These are phyloP conservation scores for Epirrita christyi DNA, from an alignment of 2,888 invertebrate genomes.

Conservation along the genomic window DNA sequence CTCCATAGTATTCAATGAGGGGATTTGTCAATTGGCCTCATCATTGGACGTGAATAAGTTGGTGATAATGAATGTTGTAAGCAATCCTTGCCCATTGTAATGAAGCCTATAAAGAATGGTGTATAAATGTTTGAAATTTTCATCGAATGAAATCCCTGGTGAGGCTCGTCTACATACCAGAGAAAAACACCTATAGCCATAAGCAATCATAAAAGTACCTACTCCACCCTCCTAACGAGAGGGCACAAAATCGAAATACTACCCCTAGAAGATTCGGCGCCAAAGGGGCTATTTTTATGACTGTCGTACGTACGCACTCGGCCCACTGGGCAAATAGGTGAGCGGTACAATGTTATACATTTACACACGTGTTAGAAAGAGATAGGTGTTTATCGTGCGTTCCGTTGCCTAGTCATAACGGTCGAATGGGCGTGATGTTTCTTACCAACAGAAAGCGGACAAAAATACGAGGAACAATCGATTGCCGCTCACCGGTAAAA, in stretches of 20 bases:
- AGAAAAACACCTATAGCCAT: conserved; percentile 56
- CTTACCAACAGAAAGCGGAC: conserved; percentile 83
- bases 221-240: conserved; percentile 72
- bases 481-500: conserved; percentile 61
- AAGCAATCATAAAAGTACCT: conserved; percentile 65
- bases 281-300: conserved; percentile 85
- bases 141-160: conserved; percentile 24
- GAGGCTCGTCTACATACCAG: conserved; percentile 33
- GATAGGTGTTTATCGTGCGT: conserved; percentile 76
- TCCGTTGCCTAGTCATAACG: conserved; percentile 82
- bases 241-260: conserved; percentile 79
- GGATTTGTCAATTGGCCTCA: no score
- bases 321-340: conserved; percentile 82
- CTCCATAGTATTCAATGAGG: no score
- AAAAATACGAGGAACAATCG: conserved; percentile 84
- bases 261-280: conserved; percentile 81
- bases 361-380: conserved; percentile 75
- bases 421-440: conserved; percentile 85
- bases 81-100: background rate
- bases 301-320: conserved; percentile 81
- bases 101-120: conserved; percentile 4
- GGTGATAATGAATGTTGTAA: no score
- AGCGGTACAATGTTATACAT: conserved; percentile 64
- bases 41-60: no score
- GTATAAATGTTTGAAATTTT: conserved; percentile 31